Evolutionary conservation across 1,140 invertebrate genomes (phyloP).

Genomic region (Bradysia coprophila): DNA sequence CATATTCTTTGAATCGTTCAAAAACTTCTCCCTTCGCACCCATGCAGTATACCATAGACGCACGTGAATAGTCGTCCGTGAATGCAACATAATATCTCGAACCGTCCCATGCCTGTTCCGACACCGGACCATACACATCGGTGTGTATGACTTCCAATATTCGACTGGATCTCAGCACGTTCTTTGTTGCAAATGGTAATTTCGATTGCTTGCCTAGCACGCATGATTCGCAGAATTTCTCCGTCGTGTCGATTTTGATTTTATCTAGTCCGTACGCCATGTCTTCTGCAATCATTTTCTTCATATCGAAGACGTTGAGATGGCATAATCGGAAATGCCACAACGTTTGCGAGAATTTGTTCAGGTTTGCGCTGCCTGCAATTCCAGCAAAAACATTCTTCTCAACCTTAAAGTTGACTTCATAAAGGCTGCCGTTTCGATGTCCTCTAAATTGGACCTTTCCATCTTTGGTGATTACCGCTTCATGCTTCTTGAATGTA

Average conservation of each 20-base stretch:
- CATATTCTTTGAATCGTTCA: too few species aligned
- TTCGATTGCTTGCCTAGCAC: too few species aligned
- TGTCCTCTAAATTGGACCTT: neutral
- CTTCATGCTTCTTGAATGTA: too few species aligned
- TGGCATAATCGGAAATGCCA: neutral
- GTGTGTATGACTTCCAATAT: too few species aligned
- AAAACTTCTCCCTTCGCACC: slow-evolving; percentile 9
- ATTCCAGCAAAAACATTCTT: neutral
- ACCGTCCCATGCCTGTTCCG: slow-evolving; percentile 6
- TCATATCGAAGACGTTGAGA: slow-evolving; percentile 5
- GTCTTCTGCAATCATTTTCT: slow-evolving; percentile 5
- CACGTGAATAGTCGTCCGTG: slow-evolving; percentile 15
- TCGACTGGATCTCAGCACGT: too few species aligned
- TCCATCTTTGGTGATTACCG: neutral
- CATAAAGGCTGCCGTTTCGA: neutral
- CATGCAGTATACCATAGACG: slow-evolving; percentile 7
- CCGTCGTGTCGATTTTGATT: slow-evolving; percentile 1
- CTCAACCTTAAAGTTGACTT: neutral
- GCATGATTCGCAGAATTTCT: too few species aligned
- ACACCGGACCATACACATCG: too few species aligned
- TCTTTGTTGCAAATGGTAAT: too few species aligned
- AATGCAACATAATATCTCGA: slow-evolving; percentile 12
- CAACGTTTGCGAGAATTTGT: too few species aligned
- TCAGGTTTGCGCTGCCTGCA: neutral
- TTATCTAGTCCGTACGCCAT: too few species aligned